Evolutionary conservation across 2,113 vertebrate species (phyloP), one percentile per base, ranked within the genome.

Genomic region (Phainopepla nitens): DNA sequence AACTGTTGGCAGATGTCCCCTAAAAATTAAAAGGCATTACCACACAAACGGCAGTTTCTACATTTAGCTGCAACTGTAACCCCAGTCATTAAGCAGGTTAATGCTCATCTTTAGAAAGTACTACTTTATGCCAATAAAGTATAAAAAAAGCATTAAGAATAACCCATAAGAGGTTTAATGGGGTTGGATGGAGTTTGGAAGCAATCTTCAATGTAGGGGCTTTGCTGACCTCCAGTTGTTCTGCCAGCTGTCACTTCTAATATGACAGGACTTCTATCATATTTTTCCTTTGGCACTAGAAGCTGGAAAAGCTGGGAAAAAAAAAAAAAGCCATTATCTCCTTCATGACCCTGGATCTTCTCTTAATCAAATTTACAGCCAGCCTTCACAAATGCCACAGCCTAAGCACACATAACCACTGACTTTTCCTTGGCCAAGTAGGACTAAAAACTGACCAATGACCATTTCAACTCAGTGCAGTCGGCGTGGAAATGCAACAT

Each of bases 1-100:
- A 99, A 99, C 73, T 99, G 99, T 15, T 99, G 99, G 90, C 99
- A 99, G 93, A 99, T 99, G 96, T 99, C 99, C 87, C 99, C 99
- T 99, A 96, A 86, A 97, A 87, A 56, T 45, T 87, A 21, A 90
- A 93, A 93, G 44, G 79, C 16, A 5, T 27, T 54, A 64, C 29
- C 58, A 86, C 51, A 77, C 39, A 81, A 96, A 95, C 6, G 90
- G 88, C 87, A 92, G 31, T 15, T 68, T 49, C 81, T 4, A 87
- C 51, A 41, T 53, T 71, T 80, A 89, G 51, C 75, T 82, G 73
- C 39, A 53, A 49, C n/a, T 87, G 60, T 61, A 84, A 78, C 49
- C 24, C 23, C 13, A 33, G 44, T 60, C 82, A 85, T 73, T 51
- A 93, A 45, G 71, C 29, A 92, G 61, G 62, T 28, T 65, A 87